Evolutionary conservation across 2,888 invertebrate genomes (phyloP).

Genomic region (Helobdella robusta): DNA sequence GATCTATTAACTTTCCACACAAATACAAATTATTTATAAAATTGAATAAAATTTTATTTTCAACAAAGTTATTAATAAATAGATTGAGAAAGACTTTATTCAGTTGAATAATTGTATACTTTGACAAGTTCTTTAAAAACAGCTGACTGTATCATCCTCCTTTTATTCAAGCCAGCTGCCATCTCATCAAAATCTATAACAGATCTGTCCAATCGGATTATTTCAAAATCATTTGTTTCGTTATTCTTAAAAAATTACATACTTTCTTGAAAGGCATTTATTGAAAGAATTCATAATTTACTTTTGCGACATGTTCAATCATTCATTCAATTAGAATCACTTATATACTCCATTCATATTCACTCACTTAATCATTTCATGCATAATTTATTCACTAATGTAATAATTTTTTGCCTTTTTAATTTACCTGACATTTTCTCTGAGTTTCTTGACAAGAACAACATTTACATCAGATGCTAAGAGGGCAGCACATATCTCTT

Average conservation of each 20-base stretch:
- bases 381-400: too few species aligned
- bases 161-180: conserved; percentile 90
- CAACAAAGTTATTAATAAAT: background rate
- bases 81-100: too few species aligned
- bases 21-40: background rate
- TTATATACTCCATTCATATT: too few species aligned
- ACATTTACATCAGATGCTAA: conserved; percentile 94
- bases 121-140: conserved; percentile 96
- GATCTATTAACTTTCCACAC: conserved; percentile 94
- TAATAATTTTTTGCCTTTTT: too few species aligned
- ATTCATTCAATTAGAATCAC: too few species aligned
- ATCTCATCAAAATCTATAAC: conserved; percentile 99
- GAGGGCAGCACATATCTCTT: conserved; percentile 92
- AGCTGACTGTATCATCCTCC: conserved; percentile 92
- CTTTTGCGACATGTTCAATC: too few species aligned
- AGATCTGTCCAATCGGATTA: conserved; percentile 55
- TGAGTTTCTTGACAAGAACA: conserved; percentile 79
- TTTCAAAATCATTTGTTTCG: background rate
- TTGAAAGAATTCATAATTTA: background rate
- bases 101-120: conserved; percentile 51
- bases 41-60: background rate
- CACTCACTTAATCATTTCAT: too few species aligned
- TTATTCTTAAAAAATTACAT: background rate
- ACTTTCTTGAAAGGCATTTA: background rate
- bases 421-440: conserved; percentile 79